Conservation (phyloP, 2,797 vertebrate species). For the Nannoperca australis region DNA sequence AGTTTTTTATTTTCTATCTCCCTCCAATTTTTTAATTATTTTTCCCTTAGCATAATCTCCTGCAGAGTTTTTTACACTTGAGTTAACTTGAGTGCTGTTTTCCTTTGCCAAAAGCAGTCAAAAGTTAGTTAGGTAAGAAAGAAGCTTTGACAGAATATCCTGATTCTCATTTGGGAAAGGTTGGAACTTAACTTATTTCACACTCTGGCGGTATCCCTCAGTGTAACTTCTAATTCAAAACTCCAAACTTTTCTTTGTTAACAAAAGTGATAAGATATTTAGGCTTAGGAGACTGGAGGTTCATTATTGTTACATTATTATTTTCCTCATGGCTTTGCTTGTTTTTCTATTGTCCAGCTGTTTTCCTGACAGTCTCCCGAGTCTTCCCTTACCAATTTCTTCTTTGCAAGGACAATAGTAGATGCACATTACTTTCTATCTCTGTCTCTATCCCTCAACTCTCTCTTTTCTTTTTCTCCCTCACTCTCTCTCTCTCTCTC, state of each 20-base stretch:
- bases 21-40: slow-evolving; percentile 79
- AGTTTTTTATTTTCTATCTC: slow-evolving; percentile 67
- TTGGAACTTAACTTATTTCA: slow-evolving; percentile 66
- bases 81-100: slow-evolving; percentile 78
- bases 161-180: slow-evolving; percentile 78
- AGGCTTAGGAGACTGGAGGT: slow-evolving; percentile 50
- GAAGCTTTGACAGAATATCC: slow-evolving; percentile 74
- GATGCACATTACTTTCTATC: slow-evolving; percentile 41
- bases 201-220: slow-evolving; percentile 61
- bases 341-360: slow-evolving; percentile 58
- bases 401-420: slow-evolving; percentile 36
- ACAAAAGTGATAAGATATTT: slow-evolving; percentile 61
- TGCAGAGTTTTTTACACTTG: slow-evolving; percentile 74
- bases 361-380: slow-evolving; percentile 45
- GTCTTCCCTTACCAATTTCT: slow-evolving; percentile 40
- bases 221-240: slow-evolving; percentile 66
- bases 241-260: slow-evolving; percentile 71
- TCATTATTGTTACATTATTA: slow-evolving; percentile 59
- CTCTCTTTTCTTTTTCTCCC: slow-evolving; percentile 7
- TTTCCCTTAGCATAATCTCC: slow-evolving; percentile 78
- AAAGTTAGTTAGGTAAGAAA: slow-evolving; percentile 75
- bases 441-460: slow-evolving; percentile 15
- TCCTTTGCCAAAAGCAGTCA: slow-evolving; percentile 77
- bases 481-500: slow-evolving; percentile 10
- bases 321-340: slow-evolving; percentile 49